Evolutionary conservation across 2,888 invertebrate species (phyloP).

Genomic region (Mesorhabditis belari): DNA sequence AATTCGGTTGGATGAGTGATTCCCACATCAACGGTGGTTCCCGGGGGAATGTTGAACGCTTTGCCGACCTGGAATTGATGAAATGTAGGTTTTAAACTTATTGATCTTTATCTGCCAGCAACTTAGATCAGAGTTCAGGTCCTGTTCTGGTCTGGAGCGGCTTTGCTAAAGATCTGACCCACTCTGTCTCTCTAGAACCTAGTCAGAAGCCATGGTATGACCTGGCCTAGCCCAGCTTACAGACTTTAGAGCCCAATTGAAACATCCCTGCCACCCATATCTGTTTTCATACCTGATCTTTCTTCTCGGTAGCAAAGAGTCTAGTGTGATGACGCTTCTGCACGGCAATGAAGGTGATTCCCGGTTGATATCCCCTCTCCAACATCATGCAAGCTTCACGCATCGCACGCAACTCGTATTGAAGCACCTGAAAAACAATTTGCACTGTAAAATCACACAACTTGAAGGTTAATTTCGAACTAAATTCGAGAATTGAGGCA

Average conservation of each 20-base stretch:
- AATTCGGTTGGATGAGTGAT: constrained; percentile 99
- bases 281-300: constrained; percentile 68
- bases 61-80: constrained; percentile 85
- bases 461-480: too few relatives aligned
- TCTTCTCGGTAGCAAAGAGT: constrained; percentile 96
- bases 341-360: constrained; percentile 87
- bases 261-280: not conserved
- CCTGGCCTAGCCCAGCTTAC: not conserved
- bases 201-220: not conserved
- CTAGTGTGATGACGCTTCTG: constrained; percentile 98
- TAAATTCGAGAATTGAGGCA: too few relatives aligned
- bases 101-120: not conserved
- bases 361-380: constrained; percentile 89
- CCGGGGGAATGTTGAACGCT: constrained; percentile 97
- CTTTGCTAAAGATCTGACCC: too few relatives aligned
- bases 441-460: too few relatives aligned
- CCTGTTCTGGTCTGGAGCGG: too few relatives aligned
- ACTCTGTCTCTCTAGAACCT: not conserved
- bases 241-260: too few relatives aligned
- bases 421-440: too few relatives aligned
- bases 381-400: constrained; percentile 96
- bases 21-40: constrained; percentile 98
- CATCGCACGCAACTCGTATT: constrained; percentile 93
- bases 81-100: not conserved
- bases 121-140: too few relatives aligned